A percentile compares a stretch with the other conserved stretches of the same genome.
Conservation (phyloP, 2,113 vertebrate genomes). For the Ictalurus furcatus region DNA sequence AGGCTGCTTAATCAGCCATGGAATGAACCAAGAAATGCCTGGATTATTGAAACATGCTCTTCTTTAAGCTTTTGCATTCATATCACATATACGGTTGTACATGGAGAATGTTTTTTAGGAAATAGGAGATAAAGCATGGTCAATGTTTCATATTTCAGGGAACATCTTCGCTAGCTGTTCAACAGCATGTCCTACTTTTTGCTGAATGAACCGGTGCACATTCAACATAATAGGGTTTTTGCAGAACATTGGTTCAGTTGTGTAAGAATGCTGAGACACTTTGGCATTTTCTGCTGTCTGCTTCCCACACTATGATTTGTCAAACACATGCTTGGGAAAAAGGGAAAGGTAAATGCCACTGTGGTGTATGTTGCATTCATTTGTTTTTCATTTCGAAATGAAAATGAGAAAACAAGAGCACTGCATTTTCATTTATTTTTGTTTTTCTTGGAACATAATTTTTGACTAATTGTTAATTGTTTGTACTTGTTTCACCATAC, state of each 20-base stretch:
- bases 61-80: conserved; percentile 15
- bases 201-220: conserved; percentile 32
- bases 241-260: conserved; percentile 13
- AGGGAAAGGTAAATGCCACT: not conserved
- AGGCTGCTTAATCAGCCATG: conserved; percentile 13
- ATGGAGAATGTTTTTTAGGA: conserved; percentile 17
- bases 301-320: conserved; percentile 11
- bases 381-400: not conserved
- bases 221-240: conserved; percentile 17
- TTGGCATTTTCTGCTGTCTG: conserved; percentile 5
- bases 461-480: not conserved
- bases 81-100: not conserved
- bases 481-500: not conserved
- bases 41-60: conserved; percentile 14
- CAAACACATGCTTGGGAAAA: not conserved
- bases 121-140: conserved; percentile 6
- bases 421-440: not conserved
- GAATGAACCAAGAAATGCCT: not conserved
- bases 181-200: conserved; percentile 38
- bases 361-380: not conserved
- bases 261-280: conserved; percentile 11
- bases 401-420: not conserved
- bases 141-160: conserved; percentile 30
- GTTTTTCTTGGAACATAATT: not conserved
- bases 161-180: conserved; percentile 28